phyloP scores from a whole-genome alignment of 2,113 vertebrate genomes.

The Misgurnus anguillicaudatus region DNA sequence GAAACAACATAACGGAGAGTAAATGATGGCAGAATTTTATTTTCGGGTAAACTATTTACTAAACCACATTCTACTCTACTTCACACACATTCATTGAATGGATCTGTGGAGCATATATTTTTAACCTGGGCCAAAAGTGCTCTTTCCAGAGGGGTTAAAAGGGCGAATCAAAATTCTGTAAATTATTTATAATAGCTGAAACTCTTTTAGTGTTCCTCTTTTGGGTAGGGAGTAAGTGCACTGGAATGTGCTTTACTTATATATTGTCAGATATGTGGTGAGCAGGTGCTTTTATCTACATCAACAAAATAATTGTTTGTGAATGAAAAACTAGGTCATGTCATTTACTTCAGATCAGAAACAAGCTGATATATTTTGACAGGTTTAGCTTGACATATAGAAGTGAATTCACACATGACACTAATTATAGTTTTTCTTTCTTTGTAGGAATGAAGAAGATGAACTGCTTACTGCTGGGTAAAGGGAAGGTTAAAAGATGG shows the following conservation, averaged over 20 bases:
- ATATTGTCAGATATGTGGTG: constrained; percentile 50
- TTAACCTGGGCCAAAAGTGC: constrained; percentile 67
- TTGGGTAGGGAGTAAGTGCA: constrained; percentile 55
- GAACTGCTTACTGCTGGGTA: neutral
- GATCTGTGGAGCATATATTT: constrained; percentile 67
- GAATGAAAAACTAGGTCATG: constrained; percentile 57
- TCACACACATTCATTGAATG: constrained; percentile 30
- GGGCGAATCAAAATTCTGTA: constrained; percentile 68
- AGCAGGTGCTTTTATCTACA: constrained; percentile 51
- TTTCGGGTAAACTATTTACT: constrained; percentile 37
- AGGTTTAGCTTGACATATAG: constrained; percentile 43
- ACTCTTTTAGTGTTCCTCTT: constrained; percentile 76
- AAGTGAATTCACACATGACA: constrained; percentile 44
- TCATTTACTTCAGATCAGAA: constrained; percentile 49
- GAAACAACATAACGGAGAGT: neutral
- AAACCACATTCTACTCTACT: constrained; percentile 56
- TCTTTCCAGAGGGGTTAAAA: constrained; percentile 74
- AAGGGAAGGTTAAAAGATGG: constrained; percentile 40
- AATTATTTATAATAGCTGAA: constrained; percentile 80
- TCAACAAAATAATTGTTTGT: constrained; percentile 42
- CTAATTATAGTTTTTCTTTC: constrained; percentile 44
- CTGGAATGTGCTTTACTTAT: constrained; percentile 52
- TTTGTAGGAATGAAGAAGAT: constrained; percentile 10
- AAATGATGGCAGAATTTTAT: constrained; percentile 32
- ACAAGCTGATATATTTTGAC: constrained; percentile 25